These are phyloP conservation scores for Cassiopea xamachana DNA, from an alignment of 30 jellyfish, hydroid and myxozoan genomes.

Conservation along the genomic window DNA sequence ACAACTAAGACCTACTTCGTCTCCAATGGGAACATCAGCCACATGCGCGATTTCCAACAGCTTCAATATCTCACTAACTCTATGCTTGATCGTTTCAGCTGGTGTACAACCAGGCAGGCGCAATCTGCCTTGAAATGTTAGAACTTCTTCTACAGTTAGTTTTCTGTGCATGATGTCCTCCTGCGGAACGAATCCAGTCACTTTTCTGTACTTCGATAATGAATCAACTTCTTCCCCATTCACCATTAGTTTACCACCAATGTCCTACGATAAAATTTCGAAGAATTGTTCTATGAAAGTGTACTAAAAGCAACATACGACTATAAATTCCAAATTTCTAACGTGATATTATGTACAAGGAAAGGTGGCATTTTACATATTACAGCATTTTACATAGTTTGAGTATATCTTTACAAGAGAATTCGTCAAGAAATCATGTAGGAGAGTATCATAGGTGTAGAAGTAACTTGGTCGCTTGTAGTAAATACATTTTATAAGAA, in stretches of 20 bases:
- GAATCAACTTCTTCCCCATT: slow-evolving; percentile 49
- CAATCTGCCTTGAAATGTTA: slow-evolving; percentile 68
- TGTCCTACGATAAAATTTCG: slow-evolving; percentile 3
- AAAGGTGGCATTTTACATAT: too few species aligned
- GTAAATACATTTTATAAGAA: too few species aligned
- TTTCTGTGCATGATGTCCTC: slow-evolving; percentile 79
- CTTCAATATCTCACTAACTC: slow-evolving; percentile 47
- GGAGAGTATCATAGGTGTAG: too few species aligned
- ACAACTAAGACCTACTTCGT: slow-evolving; percentile 32
- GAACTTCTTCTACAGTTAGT: slow-evolving; percentile 70
- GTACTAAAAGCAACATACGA: too few species aligned
- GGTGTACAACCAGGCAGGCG: slow-evolving; percentile 65
- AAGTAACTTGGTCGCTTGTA: too few species aligned
- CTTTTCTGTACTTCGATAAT: slow-evolving; percentile 44
- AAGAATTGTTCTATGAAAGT: too few species aligned
- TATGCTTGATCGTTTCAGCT: slow-evolving; percentile 3
- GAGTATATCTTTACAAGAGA: too few species aligned
- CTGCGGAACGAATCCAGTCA: slow-evolving; percentile 82
- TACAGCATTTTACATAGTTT: too few species aligned
- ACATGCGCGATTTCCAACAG: slow-evolving; percentile 69
- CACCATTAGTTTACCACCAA: slow-evolving; percentile 59
- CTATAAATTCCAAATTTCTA: too few species aligned
- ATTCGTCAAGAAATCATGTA: too few species aligned
- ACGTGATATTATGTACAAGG: too few species aligned
- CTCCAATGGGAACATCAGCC: slow-evolving; percentile 57